These are phyloP conservation scores for Conus canariensis DNA, from an alignment of 2,888 invertebrate genomes.

Conservation along the genomic window DNA sequence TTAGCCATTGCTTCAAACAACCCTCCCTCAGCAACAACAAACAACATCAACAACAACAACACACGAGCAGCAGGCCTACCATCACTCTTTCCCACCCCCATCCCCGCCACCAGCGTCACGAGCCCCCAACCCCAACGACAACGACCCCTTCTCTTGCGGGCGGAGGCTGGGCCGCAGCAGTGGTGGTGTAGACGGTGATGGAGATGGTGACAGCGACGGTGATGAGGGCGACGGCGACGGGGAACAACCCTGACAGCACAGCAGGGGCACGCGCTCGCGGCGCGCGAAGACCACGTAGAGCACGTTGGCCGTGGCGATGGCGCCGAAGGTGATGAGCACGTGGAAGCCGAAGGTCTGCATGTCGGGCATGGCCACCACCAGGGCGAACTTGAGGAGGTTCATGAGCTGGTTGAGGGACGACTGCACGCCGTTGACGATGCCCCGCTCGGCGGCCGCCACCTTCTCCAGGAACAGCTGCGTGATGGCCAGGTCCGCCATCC, in stretches of 20 bases:
- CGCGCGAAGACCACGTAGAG: slow-evolving; percentile 64
- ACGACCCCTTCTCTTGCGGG: too few relatives aligned
- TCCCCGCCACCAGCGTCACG: not conserved
- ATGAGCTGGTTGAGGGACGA: slow-evolving; percentile 80
- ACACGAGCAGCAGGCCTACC: not conserved
- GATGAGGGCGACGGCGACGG: too few relatives aligned
- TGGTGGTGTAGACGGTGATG: too few relatives aligned
- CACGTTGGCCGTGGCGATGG: slow-evolving; percentile 68
- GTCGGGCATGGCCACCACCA: slow-evolving; percentile 80
- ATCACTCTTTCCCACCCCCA: not conserved
- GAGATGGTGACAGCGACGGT: too few relatives aligned
- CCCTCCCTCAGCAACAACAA: too few relatives aligned
- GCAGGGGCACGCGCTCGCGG: not conserved
- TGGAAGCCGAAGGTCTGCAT: slow-evolving; percentile 80
- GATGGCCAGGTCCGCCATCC: slow-evolving; percentile 81
- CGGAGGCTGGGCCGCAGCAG: too few relatives aligned
- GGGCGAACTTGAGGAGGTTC: slow-evolving; percentile 80
- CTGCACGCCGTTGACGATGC: slow-evolving; percentile 81
- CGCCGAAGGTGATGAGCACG: slow-evolving; percentile 78
- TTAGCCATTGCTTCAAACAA: too few relatives aligned
- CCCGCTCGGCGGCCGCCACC: slow-evolving; percentile 79
- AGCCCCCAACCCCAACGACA: not conserved
- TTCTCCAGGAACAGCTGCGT: slow-evolving; percentile 81
- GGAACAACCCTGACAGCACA: too few relatives aligned
- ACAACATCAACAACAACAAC: not conserved